A percentile compares a stretch with the other conserved stretches of the same genome.
These are phyloP conservation scores for Caretta caretta DNA, from an alignment of 2,113 vertebrate genomes.

Conservation along the genomic window DNA sequence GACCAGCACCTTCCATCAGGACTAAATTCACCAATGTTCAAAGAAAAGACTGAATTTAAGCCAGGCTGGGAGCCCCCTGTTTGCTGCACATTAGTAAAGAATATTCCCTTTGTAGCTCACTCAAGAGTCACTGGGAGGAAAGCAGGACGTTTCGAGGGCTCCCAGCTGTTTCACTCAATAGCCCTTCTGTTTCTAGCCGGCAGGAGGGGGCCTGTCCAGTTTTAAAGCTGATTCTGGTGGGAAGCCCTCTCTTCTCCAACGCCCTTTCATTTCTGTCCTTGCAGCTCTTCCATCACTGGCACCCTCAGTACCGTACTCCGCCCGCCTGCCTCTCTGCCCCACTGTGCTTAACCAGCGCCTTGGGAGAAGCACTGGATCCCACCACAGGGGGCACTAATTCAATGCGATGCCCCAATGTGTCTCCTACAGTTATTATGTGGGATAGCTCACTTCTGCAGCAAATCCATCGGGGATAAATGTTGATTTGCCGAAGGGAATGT, in stretches of 20 bases:
- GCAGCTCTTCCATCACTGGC: not conserved
- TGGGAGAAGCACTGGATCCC: not conserved
- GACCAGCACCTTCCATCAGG: not conserved
- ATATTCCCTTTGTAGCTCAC: not conserved
- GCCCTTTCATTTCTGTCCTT: not conserved
- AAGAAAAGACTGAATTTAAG: not conserved
- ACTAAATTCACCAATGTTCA: not conserved
- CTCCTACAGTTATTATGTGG: not conserved
- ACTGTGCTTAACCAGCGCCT: not conserved
- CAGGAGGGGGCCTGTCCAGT: not conserved
- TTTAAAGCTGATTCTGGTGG: not conserved
- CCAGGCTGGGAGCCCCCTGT: not conserved
- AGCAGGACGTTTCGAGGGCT: not conserved
- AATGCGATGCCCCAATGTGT: not conserved
- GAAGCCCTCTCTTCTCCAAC: not conserved
- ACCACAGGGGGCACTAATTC: not conserved
- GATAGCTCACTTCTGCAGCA: not conserved
- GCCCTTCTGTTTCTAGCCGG: not conserved
- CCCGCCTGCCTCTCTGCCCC: too few relatives aligned
- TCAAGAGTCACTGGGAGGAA: not conserved
- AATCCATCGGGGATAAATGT: not conserved
- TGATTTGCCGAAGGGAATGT: not conserved
- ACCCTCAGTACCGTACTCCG: not conserved
- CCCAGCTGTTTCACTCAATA: not conserved
- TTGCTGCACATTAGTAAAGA: not conserved